Conservation (phyloP, 30 jellyfish, hydroid and myxozoan genomes). For the Aurelia aurita region DNA sequence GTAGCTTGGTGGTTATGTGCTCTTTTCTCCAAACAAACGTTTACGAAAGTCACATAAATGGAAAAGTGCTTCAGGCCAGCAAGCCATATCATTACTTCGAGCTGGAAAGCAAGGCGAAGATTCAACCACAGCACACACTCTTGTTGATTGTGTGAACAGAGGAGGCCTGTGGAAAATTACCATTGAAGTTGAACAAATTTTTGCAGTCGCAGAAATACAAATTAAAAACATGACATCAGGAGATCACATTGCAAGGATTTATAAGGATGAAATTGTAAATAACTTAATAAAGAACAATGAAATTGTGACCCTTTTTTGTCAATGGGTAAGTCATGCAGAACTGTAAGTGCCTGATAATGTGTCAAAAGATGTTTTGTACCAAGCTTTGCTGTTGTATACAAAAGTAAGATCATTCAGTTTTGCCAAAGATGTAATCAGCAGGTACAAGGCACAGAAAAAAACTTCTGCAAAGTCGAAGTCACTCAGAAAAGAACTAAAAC, state of each 20-base stretch:
- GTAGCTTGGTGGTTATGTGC: background rate
- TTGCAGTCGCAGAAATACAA: slow-evolving; percentile 5
- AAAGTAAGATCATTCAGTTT: background rate
- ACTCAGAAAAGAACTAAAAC: background rate
- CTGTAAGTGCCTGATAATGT: background rate
- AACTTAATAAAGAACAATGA: background rate
- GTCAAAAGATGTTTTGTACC: background rate
- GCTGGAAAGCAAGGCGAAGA: background rate
- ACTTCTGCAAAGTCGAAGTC: background rate
- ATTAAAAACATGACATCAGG: background rate
- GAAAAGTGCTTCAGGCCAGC: slow-evolving; percentile 1
- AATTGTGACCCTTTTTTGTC: background rate
- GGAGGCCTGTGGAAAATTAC: slow-evolving; percentile 30
- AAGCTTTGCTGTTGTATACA: background rate
- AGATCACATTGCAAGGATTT: background rate
- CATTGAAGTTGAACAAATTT: background rate
- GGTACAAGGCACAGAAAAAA: background rate
- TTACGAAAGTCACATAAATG: background rate
- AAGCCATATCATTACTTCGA: slow-evolving; percentile 5
- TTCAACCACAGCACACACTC: background rate
- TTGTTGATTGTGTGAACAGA: slow-evolving; percentile 20
- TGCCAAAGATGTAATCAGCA: background rate
- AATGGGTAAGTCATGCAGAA: slow-evolving; percentile 11
- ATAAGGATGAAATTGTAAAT: slow-evolving; percentile 2
- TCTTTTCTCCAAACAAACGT: background rate